Base-by-base conservation (phyloP, 1,140 invertebrate species). In the Palaemon carinicauda region DNA sequence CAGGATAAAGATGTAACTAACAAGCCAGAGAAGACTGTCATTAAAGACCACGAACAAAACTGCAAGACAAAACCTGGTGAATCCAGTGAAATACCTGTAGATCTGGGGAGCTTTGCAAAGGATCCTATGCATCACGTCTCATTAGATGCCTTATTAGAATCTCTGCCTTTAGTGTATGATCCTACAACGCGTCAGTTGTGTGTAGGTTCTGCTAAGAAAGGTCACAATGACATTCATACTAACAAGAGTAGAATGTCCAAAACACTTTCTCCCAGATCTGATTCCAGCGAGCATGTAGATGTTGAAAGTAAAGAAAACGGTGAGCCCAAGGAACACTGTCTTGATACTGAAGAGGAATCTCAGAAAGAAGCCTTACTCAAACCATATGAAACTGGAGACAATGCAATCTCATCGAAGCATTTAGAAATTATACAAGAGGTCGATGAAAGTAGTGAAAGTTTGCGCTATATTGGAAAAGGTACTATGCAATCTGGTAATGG, bases 111-210 rank as follows among this genome's bases (percentile, higher is more conserved):
- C 5, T 73, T 29, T 29, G 14, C 54, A 1, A 15, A 54, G n/a
- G 52, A 86, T 12, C 54, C 54, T 10, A 15, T 21, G n/a, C 31
- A 51, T 33, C 69, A 82, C 65, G 87, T 90, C 9, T 88, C 90
- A 17, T 84, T 90, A 33, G 88, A 90, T 83, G 82, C 89, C 33
- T 82, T 91, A 65, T 81, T 91, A 53, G 90, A 90, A 54, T 90
- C 89, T 31, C 89, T 91, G 17, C 91, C 91, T 9, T 82, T 92
- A 71, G 90, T 90, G 1, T 91, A 92, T 84, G 91, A 91, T 84
- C 91, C 91, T 17, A 75, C 90, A 24, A 91, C 91, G 1, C 91
- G 90, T 87, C 91, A 92, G 88, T 88, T 92, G 24, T 90, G 90
- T 88, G 87, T 91, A 29, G 90, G 91, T 12, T 80, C 77, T 21